phyloP scores from a whole-genome alignment of 1,140 invertebrate species.

The Drosophila kohkoa region DNA sequence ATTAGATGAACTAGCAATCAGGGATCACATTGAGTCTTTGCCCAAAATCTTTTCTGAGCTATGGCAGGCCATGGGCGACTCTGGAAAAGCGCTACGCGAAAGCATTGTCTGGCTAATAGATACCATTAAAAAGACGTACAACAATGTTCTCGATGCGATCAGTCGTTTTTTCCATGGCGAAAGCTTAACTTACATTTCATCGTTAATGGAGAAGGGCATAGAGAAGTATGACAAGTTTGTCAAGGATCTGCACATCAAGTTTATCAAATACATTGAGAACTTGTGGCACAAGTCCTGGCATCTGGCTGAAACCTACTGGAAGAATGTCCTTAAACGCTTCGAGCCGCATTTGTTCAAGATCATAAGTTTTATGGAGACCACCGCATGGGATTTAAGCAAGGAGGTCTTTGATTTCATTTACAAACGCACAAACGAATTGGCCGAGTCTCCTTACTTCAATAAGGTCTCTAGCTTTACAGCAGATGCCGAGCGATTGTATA shows the following conservation, averaged over 20 bases:
- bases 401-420: slow-evolving; percentile 92
- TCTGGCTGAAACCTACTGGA: slow-evolving; percentile 89
- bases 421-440: slow-evolving; percentile 90
- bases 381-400: slow-evolving; percentile 90
- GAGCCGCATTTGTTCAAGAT: slow-evolving; percentile 92
- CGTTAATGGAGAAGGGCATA: slow-evolving; percentile 88
- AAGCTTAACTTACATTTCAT: slow-evolving; percentile 88
- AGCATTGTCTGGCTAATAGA: slow-evolving; percentile 91
- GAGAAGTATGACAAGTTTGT: slow-evolving; percentile 92
- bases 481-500: slow-evolving; percentile 91
- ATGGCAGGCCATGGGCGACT: slow-evolving; percentile 93
- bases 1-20: slow-evolving; percentile 91
- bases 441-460: slow-evolving; percentile 92
- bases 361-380: slow-evolving; percentile 90
- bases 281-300: slow-evolving; percentile 88
- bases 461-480: slow-evolving; percentile 91
- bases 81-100: slow-evolving; percentile 90
- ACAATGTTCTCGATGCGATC: slow-evolving; percentile 89
- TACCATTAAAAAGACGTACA: slow-evolving; percentile 89
- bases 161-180: slow-evolving; percentile 90
- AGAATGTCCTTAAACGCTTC: slow-evolving; percentile 88
- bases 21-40: slow-evolving; percentile 90
- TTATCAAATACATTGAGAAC: slow-evolving; percentile 90
- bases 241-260: slow-evolving; percentile 91
- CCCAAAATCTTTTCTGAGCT: slow-evolving; percentile 92